Percentiles rank a stretch among this genome's conserved stretches.
Evolutionary conservation across 2,797 vertebrate species (phyloP).

Genomic region (Tachyglossus aculeatus): DNA sequence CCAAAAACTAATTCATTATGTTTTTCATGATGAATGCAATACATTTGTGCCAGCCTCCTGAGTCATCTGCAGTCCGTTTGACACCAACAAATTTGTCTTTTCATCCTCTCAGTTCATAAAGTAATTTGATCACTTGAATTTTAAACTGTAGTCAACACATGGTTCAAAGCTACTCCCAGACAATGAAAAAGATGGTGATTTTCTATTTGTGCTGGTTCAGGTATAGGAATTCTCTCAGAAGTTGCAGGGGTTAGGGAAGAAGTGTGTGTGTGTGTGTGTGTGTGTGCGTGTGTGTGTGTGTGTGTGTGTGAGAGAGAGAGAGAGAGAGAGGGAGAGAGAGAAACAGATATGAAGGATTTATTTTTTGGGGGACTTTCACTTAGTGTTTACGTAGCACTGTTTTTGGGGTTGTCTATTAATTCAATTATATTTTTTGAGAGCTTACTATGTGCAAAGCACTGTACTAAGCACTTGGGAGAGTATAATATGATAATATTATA

Average conservation of each 20-base stretch:
- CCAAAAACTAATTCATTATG: neutral
- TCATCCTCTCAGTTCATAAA: neutral
- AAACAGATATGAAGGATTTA: neutral
- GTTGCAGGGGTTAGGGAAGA: neutral
- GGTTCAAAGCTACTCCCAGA: neutral
- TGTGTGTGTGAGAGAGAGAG: neutral
- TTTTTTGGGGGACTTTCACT: no score
- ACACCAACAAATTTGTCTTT: neutral
- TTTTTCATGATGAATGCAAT: neutral
- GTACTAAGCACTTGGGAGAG: no score
- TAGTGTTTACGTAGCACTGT: no score
- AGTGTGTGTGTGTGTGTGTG: no score
- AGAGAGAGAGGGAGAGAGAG: neutral
- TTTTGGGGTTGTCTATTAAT: no score
- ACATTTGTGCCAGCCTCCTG: neutral
- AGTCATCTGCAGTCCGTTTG: no score
- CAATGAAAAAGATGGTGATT: neutral
- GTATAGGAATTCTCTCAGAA: neutral
- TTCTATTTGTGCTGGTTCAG: neutral
- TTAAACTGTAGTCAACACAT: neutral
- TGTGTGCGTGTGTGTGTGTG: no score
- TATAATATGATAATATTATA: no score
- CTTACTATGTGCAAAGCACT: no score
- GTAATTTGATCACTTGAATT: neutral
- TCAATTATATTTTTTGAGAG: no score